Evolutionary conservation across 2,113 vertebrate genomes (phyloP), one percentile per base, ranked within the genome.

Genomic region (Pogonocichla stellata): DNA sequence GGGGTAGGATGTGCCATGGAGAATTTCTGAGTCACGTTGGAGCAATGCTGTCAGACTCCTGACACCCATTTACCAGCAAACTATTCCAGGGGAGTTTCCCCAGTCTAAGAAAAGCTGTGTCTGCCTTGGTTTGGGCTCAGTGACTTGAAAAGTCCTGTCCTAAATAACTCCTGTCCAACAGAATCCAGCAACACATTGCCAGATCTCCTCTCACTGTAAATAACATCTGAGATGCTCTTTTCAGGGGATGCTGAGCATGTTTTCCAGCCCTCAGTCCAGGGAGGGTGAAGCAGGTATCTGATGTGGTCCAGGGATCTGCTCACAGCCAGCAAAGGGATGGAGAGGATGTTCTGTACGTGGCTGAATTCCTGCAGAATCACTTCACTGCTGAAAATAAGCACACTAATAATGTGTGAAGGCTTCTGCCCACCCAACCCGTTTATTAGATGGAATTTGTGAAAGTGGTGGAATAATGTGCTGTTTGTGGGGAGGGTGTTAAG

Each of bases 101-200:
- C 9, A 28, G 42, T 6, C 23, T 54, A 13, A 51, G 14, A 3
- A 61, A 29, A 7, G 19, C 42, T 50, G 19, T 53, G 13, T 36
- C 64, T 65, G 45, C 25, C 26, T 77, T 0, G 0, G 24, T 24
- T 69, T 12, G 43, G 57, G 33, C 48, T 75, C 2, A 0, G 19
- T 14, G 60, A 14, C 51, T 56, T 64, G 40, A 60, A 9, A 67
- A 31, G 4, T 40, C 43, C 48, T 20, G 4, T 40, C 47, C 51
- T 20, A 14, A 53, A 31, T 14, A 81, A 36, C n/a, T 51, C 73
- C 48, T 65, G 17, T 29, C 25, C n/a, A 28, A 28, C 17, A 48
- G 40, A 47, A 23, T 16, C 62, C 81, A 51, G 47, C 25, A 19
- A 31, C 45, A 7, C 25, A 19, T 19, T 20, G 29, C 40, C 8